Base-by-base conservation (phyloP, 2,888 invertebrate species). In the Ischnura elegans region DNA sequence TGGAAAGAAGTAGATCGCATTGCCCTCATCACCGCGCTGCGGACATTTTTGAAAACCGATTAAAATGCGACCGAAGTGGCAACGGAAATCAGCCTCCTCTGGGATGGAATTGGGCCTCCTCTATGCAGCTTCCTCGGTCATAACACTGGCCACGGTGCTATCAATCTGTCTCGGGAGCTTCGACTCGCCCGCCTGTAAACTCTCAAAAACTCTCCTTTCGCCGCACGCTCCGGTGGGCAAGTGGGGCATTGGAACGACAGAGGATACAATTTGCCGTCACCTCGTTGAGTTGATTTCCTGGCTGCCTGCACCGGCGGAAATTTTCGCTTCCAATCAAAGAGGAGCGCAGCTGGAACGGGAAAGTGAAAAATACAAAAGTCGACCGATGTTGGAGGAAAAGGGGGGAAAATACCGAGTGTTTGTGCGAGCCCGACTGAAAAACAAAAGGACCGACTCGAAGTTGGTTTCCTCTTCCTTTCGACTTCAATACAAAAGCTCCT, bases 231-330 rank as follows among this genome's bases (percentile, higher is more conserved):
- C 36, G 76, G 76, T 36, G 16, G 36, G 36, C 76, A 76, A 76
- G 29, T 76, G 76, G 76, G 76, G 36, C 8, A 76, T 36, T 36
- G 36, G 76, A 36, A 2, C 76, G 76, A 19, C 51, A 19, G 76
- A 61, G 51, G 76, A 61, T 61, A 51, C 51, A 3, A 51, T 51
- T 51, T 76, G 13, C 29, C 29, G 29, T 76, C 76, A 90, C 6
- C 61, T 43, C 25, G 21, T 25, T 61, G 90, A 42, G 90, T n/a
- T 61, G 47, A 90, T 61, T 90, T 90, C 61, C 25, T n/a, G 90
- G 19, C 43, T 25, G 19, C 43, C 13, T 21, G 61, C 8, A n/a
- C 90, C 25, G 13, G 76, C 36, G 76, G 36, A 76, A 36, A 76
- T 76, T n/a, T 16, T 36, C 1, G 13, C 2, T 13, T 61, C 61